Base-by-base conservation (phyloP, 2,113 vertebrate genomes). In the Colistium nudipinnis region DNA sequence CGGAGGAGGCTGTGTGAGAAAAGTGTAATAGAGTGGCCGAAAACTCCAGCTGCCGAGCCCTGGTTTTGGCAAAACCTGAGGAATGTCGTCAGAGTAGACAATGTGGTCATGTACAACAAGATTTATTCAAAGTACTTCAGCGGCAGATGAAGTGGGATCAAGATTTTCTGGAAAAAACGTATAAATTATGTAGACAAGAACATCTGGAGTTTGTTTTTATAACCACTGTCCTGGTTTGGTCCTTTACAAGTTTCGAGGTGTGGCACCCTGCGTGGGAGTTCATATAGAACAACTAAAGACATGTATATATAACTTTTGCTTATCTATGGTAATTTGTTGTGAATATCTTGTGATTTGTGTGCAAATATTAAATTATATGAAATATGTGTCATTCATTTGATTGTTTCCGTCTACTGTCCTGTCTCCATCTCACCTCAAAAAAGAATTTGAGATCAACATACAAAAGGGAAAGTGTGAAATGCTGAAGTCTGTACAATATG, bases 1-100 rank as follows among this genome's bases (percentile, higher is more conserved):
- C 84, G 94, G 33, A 90, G 64, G 62, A 88, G 93, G 17, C 78
- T 96, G 52, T 95, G 94, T 24, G 88, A 83, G 30, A 85, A 88
- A 24, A 95, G 94, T 22, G 87, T 97, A 8, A 78, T 97, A 9
- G 91, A 93, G 51, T 97, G 95, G 95, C 95, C 94, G 0, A 89
- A 80, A 47, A 94, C 93, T 6, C 84, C 94, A 4, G 92, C 92
- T 0, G 91, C 93, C 0, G 87, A 94, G 44, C 76, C 81, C 6
- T 93, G 94, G 90, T 95, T 95, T 63, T 95, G 94, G 94, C 93
- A 94, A 55, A 90, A 88, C 44, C 82, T 95, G 66, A 84, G 88
- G 51, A 93, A 84, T 49, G 82, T 89, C 4, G 56, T 94, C 31
- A 81, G 81, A 30, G 83, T 91, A 1, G 91, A 94, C 67, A 94